Base-by-base conservation (phyloP, 2,797 vertebrate genomes). In the Psittacula echo region DNA sequence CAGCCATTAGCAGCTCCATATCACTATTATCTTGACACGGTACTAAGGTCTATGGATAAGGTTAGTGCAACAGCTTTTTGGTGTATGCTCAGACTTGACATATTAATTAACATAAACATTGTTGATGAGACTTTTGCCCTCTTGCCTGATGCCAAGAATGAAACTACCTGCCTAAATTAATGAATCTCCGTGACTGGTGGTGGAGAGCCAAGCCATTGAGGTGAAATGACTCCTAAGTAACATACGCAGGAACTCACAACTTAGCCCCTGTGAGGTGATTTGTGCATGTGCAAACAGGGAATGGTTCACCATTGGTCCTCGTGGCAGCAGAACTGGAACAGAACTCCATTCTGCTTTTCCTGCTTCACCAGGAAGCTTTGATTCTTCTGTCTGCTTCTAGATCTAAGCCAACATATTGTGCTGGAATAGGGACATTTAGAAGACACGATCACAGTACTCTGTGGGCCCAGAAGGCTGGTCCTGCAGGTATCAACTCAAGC, bases 261-360 rank as follows among this genome's bases (percentile, higher is more conserved):
- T 27, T 23, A 21, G 11, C 14, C 3, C 7, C 34, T 13, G 6
- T 1, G 4, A 10, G 3, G 45, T 1, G 23, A n/a, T 16, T 1
- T 9, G 19, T 37, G 15, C 5, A 3, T 0, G 7, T 32, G 22
- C 37, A 19, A 4, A 27, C 7, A n/a, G 15, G 34, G 37, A 75
- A n/a, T 6, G 2, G 26, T 2, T 72, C 71, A 34, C 7, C 13
- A 34, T 56, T 7, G 5, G 34, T 5, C 22, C 54, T 23, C 32
- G 13, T 47, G 50, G 24, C 16, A 64, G 24, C 14, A 47, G 4
- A 83, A 41, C 8, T 11, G 47, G 20, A 47, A 51, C 39, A 67
- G 11, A 73, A 61, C 5, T 32, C 19, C 2, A 5, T 27, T 61
- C 60, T 77, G 26, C 21, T 45, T 65, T 45, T 61, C 34, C 29